A percentile compares a stretch with the other conserved stretches of the same genome.
Conservation (phyloP, 2,797 vertebrate genomes). For the Esox masquinongy region DNA sequence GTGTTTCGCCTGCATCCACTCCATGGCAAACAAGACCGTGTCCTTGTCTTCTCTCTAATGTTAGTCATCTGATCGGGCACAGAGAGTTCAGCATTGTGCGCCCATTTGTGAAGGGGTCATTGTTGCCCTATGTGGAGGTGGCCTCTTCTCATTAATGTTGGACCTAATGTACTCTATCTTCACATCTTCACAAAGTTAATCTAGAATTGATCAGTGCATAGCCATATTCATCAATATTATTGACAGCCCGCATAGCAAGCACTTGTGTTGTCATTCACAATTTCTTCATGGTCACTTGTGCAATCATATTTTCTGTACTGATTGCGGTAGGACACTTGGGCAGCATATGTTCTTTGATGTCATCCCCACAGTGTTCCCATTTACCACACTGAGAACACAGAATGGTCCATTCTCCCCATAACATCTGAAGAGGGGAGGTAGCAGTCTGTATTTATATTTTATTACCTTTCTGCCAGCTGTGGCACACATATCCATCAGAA, state of each 20-base stretch:
- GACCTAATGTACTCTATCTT: constrained; percentile 48
- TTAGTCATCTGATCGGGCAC: constrained; percentile 76
- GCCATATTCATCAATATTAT: not conserved
- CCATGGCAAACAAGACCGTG: constrained; percentile 69
- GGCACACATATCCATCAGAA: no score
- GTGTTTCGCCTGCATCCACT: constrained; percentile 60
- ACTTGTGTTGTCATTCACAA: not conserved
- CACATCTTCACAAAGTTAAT: constrained; percentile 10
- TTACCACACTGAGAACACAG: no score
- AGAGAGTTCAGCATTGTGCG: constrained; percentile 74
- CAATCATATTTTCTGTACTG: not conserved
- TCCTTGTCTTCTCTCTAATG: constrained; percentile 76
- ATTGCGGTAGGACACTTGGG: not conserved
- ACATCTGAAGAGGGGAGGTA: no score
- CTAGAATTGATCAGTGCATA: not conserved
- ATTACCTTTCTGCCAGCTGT: no score
- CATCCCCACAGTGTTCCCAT: no score
- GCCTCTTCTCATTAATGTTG: constrained; percentile 49
- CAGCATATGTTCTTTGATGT: not conserved
- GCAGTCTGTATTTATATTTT: no score
- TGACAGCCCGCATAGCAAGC: not conserved
- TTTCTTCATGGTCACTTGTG: not conserved
- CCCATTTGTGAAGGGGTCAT: constrained; percentile 70
- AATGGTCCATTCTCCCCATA: no score
- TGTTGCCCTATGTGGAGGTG: constrained; percentile 68